Base-by-base conservation (phyloP, 2,888 invertebrate species). In the Thereva unica region DNA sequence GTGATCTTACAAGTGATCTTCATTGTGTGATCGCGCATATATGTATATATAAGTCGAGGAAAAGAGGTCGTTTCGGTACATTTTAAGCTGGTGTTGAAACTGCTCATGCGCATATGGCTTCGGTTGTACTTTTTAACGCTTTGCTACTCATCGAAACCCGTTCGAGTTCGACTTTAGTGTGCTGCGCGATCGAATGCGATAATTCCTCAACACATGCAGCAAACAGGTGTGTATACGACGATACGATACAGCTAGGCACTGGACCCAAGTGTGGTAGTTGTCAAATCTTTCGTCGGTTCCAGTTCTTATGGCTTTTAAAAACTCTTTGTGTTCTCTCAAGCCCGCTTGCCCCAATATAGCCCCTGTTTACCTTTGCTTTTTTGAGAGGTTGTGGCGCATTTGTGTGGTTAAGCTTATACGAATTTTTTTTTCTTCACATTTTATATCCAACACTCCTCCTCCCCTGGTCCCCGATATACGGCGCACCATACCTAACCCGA, bases 41-140 rank as follows among this genome's bases (percentile, higher is more conserved):
- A 23, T 23, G 2, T 45, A 50, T 2, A 23, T 23, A 23, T 23
- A 23, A 2, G 2, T 45, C 41, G 61, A 38, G 61, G 50, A 61
- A 61, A 61, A 61, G 61, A 61, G 61, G 61, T 61, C 61, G 61
- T 37, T 38, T 47, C 57, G 12, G 34, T 10, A 47, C 57, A 6
- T 6, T 50, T 50, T 56, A 40, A 38, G 9, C 38, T 53, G 40
- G 41, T 50, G 34, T 50, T 45, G 12, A 45, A 45, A 49, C 41
- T 41, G 41, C 23, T 10, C 50, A n/a, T 41, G 47, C 47, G 57
- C 57, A 59, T 59, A 59, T 59, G 57, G 57, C 47, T 59, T 5
- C 12, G 56, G 9, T 47, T 37, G 47, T 38, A 47, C 57, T 59
- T 59, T 59, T 59, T n/a, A 41, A 55, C 23, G 10, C 41, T 55